These are phyloP conservation scores for Actinernus sp. DNA, from an alignment of 92 coral and sea anemone genomes.

Conservation along the genomic window DNA sequence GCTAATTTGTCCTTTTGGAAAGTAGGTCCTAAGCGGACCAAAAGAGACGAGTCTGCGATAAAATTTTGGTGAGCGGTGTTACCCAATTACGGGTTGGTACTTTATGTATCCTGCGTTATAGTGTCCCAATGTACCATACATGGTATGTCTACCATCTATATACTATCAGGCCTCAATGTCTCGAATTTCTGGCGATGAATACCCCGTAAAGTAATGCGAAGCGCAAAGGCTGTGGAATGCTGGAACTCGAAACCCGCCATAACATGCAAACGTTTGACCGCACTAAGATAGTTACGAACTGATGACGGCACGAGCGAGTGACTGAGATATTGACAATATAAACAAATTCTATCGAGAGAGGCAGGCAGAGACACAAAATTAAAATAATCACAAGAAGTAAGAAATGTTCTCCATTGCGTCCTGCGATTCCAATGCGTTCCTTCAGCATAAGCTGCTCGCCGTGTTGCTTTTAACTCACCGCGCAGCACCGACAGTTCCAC, in stretches of 20 bases:
- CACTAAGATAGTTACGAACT: conserved; percentile 20
- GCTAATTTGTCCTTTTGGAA: too few relatives aligned
- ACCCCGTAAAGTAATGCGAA: conserved; percentile 8
- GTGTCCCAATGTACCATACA: too few relatives aligned
- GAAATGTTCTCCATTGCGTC: conserved; percentile 9
- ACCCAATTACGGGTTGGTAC: too few relatives aligned
- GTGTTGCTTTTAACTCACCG: background rate
- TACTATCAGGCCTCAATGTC: too few relatives aligned
- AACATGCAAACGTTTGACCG: conserved; percentile 17
- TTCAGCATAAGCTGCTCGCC: background rate
- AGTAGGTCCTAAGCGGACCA: too few relatives aligned
- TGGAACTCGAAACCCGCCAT: conserved; percentile 3
- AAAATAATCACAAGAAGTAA: conserved; percentile 14
- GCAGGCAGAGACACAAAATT: conserved; percentile 9
- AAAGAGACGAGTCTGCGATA: too few relatives aligned
- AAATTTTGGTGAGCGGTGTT: too few relatives aligned
- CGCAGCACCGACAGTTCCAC: conserved; percentile 1
- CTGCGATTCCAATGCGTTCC: background rate
- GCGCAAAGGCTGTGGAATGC: background rate
- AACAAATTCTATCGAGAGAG: conserved; percentile 3
- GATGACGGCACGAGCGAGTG: conserved; percentile 11
- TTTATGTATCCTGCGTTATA: too few relatives aligned
- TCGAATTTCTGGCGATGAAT: too few relatives aligned
- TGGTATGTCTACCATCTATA: too few relatives aligned
- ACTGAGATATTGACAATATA: conserved; percentile 19